phyloP scores from a whole-genome alignment of 2,888 invertebrate genomes.

The Amblyjoppa fuscipennis region DNA sequence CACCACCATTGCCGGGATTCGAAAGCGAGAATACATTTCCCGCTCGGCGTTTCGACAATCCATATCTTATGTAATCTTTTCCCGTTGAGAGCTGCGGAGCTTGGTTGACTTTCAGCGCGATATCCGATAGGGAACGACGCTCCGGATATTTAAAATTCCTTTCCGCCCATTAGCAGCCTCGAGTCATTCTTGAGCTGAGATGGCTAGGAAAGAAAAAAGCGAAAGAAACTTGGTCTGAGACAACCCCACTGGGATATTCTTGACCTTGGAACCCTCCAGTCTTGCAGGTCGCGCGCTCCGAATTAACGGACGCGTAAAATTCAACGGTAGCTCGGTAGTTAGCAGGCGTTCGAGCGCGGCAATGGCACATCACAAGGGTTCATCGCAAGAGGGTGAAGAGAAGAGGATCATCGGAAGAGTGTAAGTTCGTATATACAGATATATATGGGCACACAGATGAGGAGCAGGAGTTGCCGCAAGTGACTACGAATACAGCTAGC shows the following conservation, averaged over 20 bases:
- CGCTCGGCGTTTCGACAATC: not conserved
- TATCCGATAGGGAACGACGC: not conserved
- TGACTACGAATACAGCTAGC: constrained; percentile 19
- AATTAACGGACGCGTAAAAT: constrained; percentile 56
- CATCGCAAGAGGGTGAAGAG: constrained; percentile 42
- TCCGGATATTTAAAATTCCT: too few relatives aligned
- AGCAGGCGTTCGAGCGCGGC: constrained; percentile 37
- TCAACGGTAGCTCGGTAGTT: constrained; percentile 42
- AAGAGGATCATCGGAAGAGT: constrained; percentile 31
- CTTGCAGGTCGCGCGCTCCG: not conserved
- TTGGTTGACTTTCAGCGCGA: too few relatives aligned
- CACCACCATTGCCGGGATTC: not conserved
- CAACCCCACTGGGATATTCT: constrained; percentile 10
- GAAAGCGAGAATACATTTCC: not conserved
- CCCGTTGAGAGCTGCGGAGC: not conserved
- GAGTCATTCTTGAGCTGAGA: not conserved
- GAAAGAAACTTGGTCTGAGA: not conserved
- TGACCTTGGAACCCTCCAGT: constrained; percentile 44
- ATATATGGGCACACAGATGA: not conserved
- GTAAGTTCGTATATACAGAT: not conserved
- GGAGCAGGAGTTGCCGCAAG: not conserved
- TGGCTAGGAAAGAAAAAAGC: not conserved
- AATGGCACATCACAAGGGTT: constrained; percentile 46
- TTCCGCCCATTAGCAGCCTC: not conserved
- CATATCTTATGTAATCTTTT: not conserved